Base-by-base conservation (phyloP, 2,797 vertebrate species). In the Aphelocoma californica region DNA sequence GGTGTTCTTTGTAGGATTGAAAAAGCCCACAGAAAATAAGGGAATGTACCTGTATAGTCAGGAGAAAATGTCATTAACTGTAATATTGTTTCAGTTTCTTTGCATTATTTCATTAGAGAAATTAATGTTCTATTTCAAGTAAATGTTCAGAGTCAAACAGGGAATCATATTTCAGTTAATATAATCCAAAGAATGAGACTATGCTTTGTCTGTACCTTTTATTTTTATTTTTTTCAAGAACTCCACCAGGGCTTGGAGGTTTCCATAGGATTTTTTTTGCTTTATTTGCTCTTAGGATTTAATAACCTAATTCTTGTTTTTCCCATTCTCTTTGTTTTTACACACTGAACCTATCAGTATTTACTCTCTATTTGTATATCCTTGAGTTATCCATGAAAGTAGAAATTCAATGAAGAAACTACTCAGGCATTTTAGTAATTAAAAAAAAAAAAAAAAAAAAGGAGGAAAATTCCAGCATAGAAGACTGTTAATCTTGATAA, bases 41-140 rank as follows among this genome's bases (percentile, higher is more conserved):
- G 50, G 84, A 90, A 83, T 19, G 32, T 47, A 92, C 64, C 79
- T 71, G 26, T 70, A 44, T 38, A 61, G 25, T 47, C 82, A 79
- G 71, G 44, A 95, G 32, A 93, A 95, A 60, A 71, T 72, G 31
- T 54, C 44, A 36, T 87, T 79, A 88, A 80, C 38, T 93, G 45
- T 79, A 90, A 88, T 71, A 74, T 88, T 86, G 48, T 56, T 84
- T 90, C 34, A 44, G 24, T 81, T 92, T 66, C 81, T 54, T 92
- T 80, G 56, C 61, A 36, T 82, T 90, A 83, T 62, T 69, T 62
- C n/a, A 66, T 94, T 95, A 86, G 73, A 90, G 53, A 92, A 94
- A 95, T 90, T 86, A 84, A 95, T 56, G n/a, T 42, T 83, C 57
- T 77, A 79, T 93, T 93, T 95, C 72, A 91, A 82, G 42, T 26